Evolutionary conservation across 1,140 invertebrate genomes (phyloP), one percentile per base, ranked within the genome.

Genomic region (Euura saliciscinereae): DNA sequence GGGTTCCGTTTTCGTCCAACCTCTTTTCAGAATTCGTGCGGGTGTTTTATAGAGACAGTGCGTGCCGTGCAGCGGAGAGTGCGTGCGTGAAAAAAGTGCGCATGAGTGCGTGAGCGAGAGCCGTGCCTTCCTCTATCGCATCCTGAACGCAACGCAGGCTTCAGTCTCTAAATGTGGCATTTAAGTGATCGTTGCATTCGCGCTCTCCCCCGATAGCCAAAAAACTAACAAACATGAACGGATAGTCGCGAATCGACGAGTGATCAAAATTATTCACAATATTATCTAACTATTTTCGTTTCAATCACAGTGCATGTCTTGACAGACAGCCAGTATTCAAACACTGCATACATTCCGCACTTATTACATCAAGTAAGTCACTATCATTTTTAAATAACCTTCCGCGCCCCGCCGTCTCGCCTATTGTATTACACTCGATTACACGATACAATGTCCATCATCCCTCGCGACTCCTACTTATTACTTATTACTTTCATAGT

Each of bases 1-100:
- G 51, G 51, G 74, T 69, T 74, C 70, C 76, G 78, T 80, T 80
- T 80, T 79, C 81, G 78, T 77, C 76, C 77, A 81, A 79, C 74
- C 78, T 84, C 71, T 82, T 84, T 85, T 84, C 79, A 83, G 80
- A 84, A 84, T 82, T 83, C 80, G 80, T 82, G 81, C 79, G 82
- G 80, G 81, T 82, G 83, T 84, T 83, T 83, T 83, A 80, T 81
- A 76, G 80, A 79, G 81, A 82, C 80, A 74, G 80, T 71, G 69
- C 73, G 73, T 71, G 72, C 46, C 76, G 78, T 78, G 75, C 71
- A 66, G 76, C 67, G 66, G 74, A 66, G 74, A 75, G 51, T 71
- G 74, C 70, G 76, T 72, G 72, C 67, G 72, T 42, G 71, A 72
- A 73, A 73, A 79, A 77, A 78, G 75, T 78, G 76, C 75, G 78